Conservation (phyloP, 2,888 invertebrate species). For the Theristus sp. region DNA sequence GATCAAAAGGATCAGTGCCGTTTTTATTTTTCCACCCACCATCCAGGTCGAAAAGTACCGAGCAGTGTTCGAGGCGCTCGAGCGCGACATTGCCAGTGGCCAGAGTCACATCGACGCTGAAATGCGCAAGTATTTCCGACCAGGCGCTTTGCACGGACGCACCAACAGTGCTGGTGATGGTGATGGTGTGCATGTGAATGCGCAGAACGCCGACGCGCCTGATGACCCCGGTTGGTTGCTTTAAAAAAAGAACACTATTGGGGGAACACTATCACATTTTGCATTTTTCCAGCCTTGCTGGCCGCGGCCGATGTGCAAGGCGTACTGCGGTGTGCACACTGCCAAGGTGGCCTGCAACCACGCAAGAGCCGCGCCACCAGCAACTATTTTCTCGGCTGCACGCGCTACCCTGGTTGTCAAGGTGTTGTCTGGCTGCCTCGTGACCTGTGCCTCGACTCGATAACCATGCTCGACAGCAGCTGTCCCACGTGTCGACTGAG, state of each 20-base stretch:
- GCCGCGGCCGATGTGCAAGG: too few species aligned
- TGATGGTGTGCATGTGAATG: not conserved
- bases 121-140: not conserved
- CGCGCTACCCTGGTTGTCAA: too few species aligned
- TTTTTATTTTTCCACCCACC: too few species aligned
- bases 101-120: not conserved
- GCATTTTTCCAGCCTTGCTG: too few species aligned
- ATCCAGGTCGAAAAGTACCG: constrained; percentile 9
- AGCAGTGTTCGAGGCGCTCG: not conserved
- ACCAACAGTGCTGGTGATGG: not conserved
- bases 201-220: not conserved
- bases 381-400: too few species aligned
- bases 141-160: too few species aligned
- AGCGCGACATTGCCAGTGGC: not conserved
- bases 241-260: too few species aligned
- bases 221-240: not conserved
- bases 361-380: not conserved
- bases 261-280: not conserved
- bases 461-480: not conserved
- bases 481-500: not conserved
- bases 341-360: too few species aligned
- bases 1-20: too few species aligned
- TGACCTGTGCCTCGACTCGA: not conserved
- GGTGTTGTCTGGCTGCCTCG: not conserved
- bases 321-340: too few species aligned